Base-by-base conservation (phyloP, 2,888 invertebrate species). In the Lasioglossum lativentre region DNA sequence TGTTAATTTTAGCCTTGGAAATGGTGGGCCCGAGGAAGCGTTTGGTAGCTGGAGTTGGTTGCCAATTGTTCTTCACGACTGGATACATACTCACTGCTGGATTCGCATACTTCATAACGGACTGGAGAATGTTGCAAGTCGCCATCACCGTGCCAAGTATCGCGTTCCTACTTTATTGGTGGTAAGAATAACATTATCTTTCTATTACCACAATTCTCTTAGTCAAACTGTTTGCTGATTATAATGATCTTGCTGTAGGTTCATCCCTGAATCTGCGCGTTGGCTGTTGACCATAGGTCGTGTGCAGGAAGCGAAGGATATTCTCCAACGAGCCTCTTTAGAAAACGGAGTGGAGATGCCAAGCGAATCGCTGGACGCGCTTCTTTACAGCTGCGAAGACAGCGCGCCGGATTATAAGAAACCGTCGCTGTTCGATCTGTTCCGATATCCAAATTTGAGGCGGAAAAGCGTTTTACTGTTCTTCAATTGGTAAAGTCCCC, bases 191-290 rank as follows among this genome's bases (percentile, higher is more conserved):
- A n/a, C n/a, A 59, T 38, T 42, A 16, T n/a, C 4, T 16, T 59
- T 59, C 27, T 5, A 59, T 27, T 59, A 30, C 23, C 10, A 59
- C 5, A n/a, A 27, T 63, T 63, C 38, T 19, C 19, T 38, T 66
- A 23, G 52, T 23, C 66, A 30, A n/a, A 30, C 30, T 59, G 23
- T 40, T 40, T n/a, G 5, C 70, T 68, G 38, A 70, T 23, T n/a
- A 23, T 40, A 1, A 38, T 1, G 5, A 12, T 42, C 78, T 47
- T 5, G 3, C 75, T 4, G 2, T 76, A 96, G 96, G 96, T 96
- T 97, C 83, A 96, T 97, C 91, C 97, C 97, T 0, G 97, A 97
- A 94, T 97, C 97, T 0, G 96, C 97, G 12, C 96, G 97, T 75
- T 97, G 97, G 97, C 94, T 97, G 83, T 92, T 97, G 77, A 96